These are phyloP conservation scores for Lagothrix lagotricha DNA, from an alignment of 2,797 vertebrate species.

Conservation along the genomic window DNA sequence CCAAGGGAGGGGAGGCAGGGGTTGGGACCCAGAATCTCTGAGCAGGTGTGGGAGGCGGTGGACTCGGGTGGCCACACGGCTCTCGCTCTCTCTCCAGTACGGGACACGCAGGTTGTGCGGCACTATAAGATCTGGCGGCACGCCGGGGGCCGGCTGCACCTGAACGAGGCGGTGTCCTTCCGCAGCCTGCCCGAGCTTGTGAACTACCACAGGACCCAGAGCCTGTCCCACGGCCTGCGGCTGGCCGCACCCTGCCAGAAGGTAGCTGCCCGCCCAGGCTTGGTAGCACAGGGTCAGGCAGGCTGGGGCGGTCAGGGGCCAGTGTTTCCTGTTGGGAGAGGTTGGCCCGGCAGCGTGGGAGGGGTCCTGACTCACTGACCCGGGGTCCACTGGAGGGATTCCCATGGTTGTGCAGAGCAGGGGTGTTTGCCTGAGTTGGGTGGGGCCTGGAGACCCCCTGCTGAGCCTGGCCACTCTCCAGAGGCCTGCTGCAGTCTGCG, in stretches of 20 bases:
- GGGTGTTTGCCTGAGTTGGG: background rate
- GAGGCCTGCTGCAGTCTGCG: background rate
- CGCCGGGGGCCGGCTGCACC: conserved; percentile 13
- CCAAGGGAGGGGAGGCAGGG: background rate
- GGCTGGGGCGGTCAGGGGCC: background rate
- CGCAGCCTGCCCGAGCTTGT: conserved; percentile 83
- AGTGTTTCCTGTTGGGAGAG: background rate
- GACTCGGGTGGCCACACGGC: background rate
- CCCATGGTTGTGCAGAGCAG: background rate
- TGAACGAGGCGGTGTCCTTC: conserved; percentile 80
- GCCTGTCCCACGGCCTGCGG: conserved; percentile 64
- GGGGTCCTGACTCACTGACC: background rate
- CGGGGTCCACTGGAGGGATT: background rate
- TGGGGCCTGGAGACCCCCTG: background rate
- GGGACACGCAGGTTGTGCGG: conserved; percentile 74
- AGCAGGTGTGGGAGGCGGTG: background rate
- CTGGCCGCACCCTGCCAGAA: conserved; percentile 83
- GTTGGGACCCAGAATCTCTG: background rate
- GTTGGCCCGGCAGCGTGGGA: background rate
- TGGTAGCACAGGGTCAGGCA: background rate
- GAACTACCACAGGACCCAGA: conserved; percentile 80
- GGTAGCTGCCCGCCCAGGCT: conserved; percentile 59
- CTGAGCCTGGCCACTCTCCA: background rate
- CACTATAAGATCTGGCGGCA: conserved; percentile 87
- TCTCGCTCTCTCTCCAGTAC: conserved; percentile 79